Percentiles rank a stretch among this genome's conserved stretches.
phyloP scores from a whole-genome alignment of 2,113 vertebrate genomes.

The Todiramphus chloris region DNA sequence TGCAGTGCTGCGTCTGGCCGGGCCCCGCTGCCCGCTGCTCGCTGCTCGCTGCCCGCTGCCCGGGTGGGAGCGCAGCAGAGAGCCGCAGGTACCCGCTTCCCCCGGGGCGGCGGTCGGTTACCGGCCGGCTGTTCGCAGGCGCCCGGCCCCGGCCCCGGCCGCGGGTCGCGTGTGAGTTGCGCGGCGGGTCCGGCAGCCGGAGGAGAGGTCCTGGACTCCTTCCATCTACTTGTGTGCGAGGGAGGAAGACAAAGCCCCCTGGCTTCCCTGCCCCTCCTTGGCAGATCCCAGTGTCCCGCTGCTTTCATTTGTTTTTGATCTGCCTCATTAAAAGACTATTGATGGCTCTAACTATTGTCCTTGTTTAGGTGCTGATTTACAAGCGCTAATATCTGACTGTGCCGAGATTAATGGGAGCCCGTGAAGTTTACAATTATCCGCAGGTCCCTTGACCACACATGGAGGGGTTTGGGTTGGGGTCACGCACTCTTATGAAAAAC shows the following conservation, averaged over 20 bases:
- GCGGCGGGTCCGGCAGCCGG: conserved; percentile 36
- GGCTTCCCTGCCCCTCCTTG: conserved; percentile 69
- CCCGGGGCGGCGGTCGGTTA: background rate
- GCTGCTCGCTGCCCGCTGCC: rapidly evolving
- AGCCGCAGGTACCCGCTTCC: background rate
- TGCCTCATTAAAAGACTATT: conserved; percentile 90
- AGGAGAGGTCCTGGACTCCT: conserved; percentile 48
- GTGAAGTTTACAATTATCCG: conserved; percentile 84
- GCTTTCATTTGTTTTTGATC: conserved; percentile 90
- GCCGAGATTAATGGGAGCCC: conserved; percentile 84
- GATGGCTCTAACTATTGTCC: conserved; percentile 88
- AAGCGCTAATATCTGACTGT: conserved; percentile 87
- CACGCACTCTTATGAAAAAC: conserved; percentile 80
- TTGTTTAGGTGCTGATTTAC: conserved; percentile 88
- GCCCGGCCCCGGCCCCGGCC: background rate
- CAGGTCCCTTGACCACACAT: conserved; percentile 86
- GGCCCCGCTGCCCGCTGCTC: too few species aligned
- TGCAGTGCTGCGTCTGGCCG: rapidly evolving
- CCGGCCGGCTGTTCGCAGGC: background rate
- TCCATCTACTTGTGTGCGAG: conserved; percentile 55
- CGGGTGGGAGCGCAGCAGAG: background rate
- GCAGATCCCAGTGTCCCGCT: conserved; percentile 79
- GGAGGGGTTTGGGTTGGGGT: conserved; percentile 82
- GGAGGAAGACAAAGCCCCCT: conserved; percentile 73
- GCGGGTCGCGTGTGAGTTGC: background rate